A percentile compares a stretch with the other conserved stretches of the same genome.
phyloP scores from a whole-genome alignment of 2,113 vertebrate species.

The Albula glossodonta region DNA sequence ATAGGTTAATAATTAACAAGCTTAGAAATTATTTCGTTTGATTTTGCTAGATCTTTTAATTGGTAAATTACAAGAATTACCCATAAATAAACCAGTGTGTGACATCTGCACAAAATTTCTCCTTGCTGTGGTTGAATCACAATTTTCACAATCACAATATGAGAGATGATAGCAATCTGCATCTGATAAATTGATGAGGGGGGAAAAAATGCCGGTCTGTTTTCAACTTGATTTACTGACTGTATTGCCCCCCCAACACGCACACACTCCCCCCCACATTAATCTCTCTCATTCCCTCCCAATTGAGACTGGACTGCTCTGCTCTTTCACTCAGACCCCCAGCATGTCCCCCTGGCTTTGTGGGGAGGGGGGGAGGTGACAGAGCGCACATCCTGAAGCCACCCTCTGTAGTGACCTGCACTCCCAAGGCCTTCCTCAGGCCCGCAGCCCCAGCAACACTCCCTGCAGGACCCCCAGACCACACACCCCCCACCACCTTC shows the following conservation, averaged over 20 bases:
- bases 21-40: background rate
- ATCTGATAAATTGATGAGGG: conserved; percentile 51
- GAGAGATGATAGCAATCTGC: conserved; percentile 42
- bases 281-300: conserved; percentile 48
- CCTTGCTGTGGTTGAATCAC: background rate
- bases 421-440: background rate
- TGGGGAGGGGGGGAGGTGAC: conserved; percentile 18
- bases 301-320: conserved; percentile 39
- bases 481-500: background rate
- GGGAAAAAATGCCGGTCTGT: conserved; percentile 47
- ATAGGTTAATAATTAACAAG: background rate
- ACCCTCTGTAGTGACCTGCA: conserved; percentile 2
- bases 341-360: conserved; percentile 17
- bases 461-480: background rate
- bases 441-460: background rate
- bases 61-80: background rate
- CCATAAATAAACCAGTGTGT: background rate
- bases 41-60: background rate
- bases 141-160: conserved; percentile 24
- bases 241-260: conserved; percentile 14
- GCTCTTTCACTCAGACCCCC: conserved; percentile 22
- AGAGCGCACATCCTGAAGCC: conserved; percentile 10
- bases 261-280: conserved; percentile 32
- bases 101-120: background rate
- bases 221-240: conserved; percentile 52